Conservation (phyloP, 2,113 vertebrate species). For the Ovis canadensis region DNA sequence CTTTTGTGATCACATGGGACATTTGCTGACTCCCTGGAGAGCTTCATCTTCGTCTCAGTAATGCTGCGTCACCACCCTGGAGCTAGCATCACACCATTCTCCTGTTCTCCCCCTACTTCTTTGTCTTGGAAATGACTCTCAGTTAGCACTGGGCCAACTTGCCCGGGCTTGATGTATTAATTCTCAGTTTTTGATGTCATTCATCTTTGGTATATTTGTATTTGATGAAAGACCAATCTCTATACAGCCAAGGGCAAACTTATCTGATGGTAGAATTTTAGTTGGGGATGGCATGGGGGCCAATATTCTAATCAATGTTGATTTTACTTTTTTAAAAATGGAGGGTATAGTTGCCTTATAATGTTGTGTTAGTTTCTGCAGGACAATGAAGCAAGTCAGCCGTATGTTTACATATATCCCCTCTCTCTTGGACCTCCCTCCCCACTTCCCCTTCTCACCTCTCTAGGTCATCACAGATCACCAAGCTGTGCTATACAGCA, state of each 20-base stretch:
- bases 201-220: neutral
- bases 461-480: neutral
- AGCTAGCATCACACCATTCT: accelerated
- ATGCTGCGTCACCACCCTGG: accelerated
- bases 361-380: neutral
- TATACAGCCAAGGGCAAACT: neutral
- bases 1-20: neutral
- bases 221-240: neutral
- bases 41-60: too few species aligned
- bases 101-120: too few species aligned
- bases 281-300: neutral
- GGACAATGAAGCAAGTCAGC: neutral
- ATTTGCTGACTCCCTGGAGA: neutral
- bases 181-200: neutral
- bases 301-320: neutral
- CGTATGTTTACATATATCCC: neutral
- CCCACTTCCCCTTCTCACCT: neutral
- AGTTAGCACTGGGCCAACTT: neutral
- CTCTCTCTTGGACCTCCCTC: neutral
- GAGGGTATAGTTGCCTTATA: neutral
- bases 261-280: neutral
- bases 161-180: neutral
- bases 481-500: neutral
- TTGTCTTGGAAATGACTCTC: neutral
- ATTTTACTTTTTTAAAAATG: neutral